Evolutionary conservation across 2,113 vertebrate species (phyloP).

Genomic region (Tachycineta bicolor): DNA sequence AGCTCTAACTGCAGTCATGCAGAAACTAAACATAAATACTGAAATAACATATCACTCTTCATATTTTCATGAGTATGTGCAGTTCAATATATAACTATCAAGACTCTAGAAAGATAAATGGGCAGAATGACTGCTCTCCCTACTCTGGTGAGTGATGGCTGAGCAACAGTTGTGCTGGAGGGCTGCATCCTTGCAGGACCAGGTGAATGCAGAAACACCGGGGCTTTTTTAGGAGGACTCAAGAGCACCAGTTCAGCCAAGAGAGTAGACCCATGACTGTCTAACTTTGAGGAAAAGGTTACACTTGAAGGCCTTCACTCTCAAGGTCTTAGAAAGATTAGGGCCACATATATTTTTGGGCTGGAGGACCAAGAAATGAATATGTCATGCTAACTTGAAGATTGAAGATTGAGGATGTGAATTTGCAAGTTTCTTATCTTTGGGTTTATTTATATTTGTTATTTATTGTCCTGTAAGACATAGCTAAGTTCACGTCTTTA

Average conservation of each 20-base stretch:
- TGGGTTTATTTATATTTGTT: neutral
- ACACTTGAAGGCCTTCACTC: neutral
- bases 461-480: neutral
- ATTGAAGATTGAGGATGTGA: neutral
- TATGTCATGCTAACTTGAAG: neutral
- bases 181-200: neutral
- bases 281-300: neutral
- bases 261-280: neutral
- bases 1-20: neutral
- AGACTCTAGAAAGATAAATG: neutral
- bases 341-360: neutral
- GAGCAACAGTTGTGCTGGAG: neutral
- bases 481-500: neutral
- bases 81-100: neutral
- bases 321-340: neutral
- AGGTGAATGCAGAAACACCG: neutral
- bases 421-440: neutral
- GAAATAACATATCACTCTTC: neutral
- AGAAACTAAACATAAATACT: neutral
- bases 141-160: neutral
- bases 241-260: neutral
- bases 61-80: neutral
- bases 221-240: neutral
- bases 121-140: neutral
- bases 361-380: neutral